Evolutionary conservation across 2,113 vertebrate genomes (phyloP).

Genomic region (Aix galericulata): DNA sequence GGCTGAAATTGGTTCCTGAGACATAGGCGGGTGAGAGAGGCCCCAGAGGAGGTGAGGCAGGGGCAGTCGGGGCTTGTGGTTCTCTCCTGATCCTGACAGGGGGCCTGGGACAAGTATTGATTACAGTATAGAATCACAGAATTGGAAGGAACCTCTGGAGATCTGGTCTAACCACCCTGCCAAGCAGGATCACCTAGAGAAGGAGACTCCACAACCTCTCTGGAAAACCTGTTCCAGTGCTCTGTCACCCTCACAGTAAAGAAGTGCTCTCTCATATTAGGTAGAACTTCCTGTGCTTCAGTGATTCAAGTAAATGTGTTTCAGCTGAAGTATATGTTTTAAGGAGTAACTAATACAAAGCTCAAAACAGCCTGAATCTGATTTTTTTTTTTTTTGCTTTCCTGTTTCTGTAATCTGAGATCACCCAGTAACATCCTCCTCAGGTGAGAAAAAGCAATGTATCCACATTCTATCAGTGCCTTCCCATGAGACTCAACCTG

Average conservation of each 20-base stretch:
- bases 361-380: not conserved
- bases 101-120: not conserved
- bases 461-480: fast-evolving
- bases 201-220: too few relatives aligned
- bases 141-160: too few relatives aligned
- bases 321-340: not conserved
- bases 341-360: not conserved
- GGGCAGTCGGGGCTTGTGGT: too few relatives aligned
- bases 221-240: too few relatives aligned
- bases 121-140: not conserved
- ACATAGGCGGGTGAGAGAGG: too few relatives aligned
- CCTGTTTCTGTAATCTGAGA: not conserved
- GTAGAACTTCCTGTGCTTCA: too few relatives aligned
- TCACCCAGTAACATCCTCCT: not conserved
- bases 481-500: not conserved
- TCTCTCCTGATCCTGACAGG: not conserved
- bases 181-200: too few relatives aligned
- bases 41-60: too few relatives aligned
- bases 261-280: too few relatives aligned
- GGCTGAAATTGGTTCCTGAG: too few relatives aligned
- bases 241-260: too few relatives aligned
- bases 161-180: too few relatives aligned
- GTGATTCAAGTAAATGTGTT: not conserved
- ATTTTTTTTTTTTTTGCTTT: not conserved
- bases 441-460: not conserved